Conservation (phyloP, 2,113 vertebrate genomes). For the Festucalex cinctus region DNA sequence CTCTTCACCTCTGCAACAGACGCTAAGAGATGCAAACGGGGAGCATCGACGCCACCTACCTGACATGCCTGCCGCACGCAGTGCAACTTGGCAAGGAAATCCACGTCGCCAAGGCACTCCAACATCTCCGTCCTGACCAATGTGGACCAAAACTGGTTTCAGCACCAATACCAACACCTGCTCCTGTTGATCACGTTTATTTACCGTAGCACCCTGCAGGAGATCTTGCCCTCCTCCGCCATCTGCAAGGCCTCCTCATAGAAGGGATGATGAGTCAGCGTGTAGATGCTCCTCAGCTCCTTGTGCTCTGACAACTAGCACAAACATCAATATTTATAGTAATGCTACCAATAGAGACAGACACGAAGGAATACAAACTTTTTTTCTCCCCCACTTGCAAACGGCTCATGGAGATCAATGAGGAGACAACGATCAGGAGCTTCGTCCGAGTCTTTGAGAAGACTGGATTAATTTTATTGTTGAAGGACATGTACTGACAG, state of each 20-base stretch:
- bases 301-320: slow-evolving; percentile 79
- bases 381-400: too few relatives aligned
- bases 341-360: too few relatives aligned
- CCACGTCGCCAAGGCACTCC: slow-evolving; percentile 87
- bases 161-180: background rate
- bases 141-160: background rate
- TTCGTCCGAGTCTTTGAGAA: too few relatives aligned
- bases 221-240: slow-evolving; percentile 89
- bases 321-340: background rate
- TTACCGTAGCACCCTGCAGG: slow-evolving; percentile 89
- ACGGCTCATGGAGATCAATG: too few relatives aligned
- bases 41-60: slow-evolving; percentile 67
- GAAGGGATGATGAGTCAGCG: slow-evolving; percentile 79
- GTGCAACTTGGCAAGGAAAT: slow-evolving; percentile 94
- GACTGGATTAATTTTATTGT: too few relatives aligned
- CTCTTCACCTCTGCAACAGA: background rate
- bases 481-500: too few relatives aligned
- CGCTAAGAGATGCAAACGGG: background rate
- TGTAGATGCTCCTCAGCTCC: slow-evolving; percentile 64
- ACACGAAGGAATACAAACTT: too few relatives aligned
- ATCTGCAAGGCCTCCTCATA: slow-evolving; percentile 92
- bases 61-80: slow-evolving; percentile 93
- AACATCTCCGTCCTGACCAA: slow-evolving; percentile 85
- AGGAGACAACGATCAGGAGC: too few relatives aligned
- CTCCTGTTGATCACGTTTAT: background rate